These are phyloP conservation scores for Vimba vimba DNA, from an alignment of 2,113 vertebrate species.

Conservation along the genomic window DNA sequence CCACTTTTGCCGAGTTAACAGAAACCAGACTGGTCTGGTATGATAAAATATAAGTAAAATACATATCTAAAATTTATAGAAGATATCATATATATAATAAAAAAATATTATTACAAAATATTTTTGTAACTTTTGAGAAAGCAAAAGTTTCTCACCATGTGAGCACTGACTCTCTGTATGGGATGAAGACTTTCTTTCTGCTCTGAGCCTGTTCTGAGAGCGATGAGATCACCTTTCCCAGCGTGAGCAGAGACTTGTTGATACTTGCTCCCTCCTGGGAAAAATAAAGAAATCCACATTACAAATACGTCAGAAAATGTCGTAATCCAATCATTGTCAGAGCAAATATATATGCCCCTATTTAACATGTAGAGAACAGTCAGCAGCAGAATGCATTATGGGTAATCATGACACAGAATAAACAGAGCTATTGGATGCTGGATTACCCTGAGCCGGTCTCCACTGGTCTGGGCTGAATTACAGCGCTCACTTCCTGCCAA, in stretches of 20 bases:
- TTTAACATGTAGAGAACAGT: not conserved
- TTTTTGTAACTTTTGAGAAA: too few relatives aligned
- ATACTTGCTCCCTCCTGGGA: slow-evolving; percentile 92
- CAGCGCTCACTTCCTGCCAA: slow-evolving; percentile 93
- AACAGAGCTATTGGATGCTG: not conserved
- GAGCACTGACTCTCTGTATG: slow-evolving; percentile 94
- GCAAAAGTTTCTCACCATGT: slow-evolving; percentile 83
- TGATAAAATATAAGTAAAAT: not conserved
- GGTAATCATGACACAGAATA: not conserved
- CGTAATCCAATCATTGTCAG: not conserved
- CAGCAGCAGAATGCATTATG: not conserved
- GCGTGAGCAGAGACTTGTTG: slow-evolving; percentile 93
- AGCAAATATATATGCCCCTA: too few relatives aligned
- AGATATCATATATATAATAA: not conserved
- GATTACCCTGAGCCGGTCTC: slow-evolving; percentile 87
- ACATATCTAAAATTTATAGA: not conserved
- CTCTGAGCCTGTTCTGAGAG: slow-evolving; percentile 86
- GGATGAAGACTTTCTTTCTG: slow-evolving; percentile 84
- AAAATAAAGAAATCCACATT: slow-evolving; percentile 36
- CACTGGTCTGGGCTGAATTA: slow-evolving; percentile 79
- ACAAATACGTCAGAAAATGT: not conserved
- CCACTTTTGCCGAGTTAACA: not conserved
- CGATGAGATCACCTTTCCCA: slow-evolving; percentile 94
- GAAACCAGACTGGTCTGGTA: not conserved
- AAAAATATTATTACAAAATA: too few relatives aligned